Base-by-base conservation (phyloP, 1,140 invertebrate species). In the Bombus affinis region DNA sequence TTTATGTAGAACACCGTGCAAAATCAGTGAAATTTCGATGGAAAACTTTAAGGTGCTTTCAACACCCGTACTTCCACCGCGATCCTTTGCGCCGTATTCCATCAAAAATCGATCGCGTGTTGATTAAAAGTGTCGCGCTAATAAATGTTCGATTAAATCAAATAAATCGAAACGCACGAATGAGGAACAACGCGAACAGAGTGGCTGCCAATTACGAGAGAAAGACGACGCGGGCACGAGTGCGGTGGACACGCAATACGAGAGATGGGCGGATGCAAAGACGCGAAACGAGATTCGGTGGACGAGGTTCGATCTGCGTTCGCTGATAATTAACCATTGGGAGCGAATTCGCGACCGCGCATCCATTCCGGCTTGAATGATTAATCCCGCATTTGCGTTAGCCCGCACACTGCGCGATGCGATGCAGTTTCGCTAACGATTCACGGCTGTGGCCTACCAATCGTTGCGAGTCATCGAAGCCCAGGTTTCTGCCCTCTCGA, bases 301-400 rank as follows among this genome's bases (percentile, higher is more conserved):
- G 37, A 47, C 37, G 65, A 47, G 25, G 28, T 88, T 75, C 65
- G 81, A 65, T 68, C 65, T 5, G 22, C 62, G 28, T n/a, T 28
- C 72, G 37, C 57, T 65, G 65, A 22, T 62, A 71, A 85, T 89
- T 85, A 88, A 89, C 74, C 81, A 73, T 44, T 44, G 57, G 9
- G 37, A 37, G 59, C 13, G 37, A 70, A 35, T 32, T 75, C 44
- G 68, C 35, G 68, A 57, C 53, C 53, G 39, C 68, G 28, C 53
- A 66, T 6, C 79, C 74, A 28, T 65, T 71, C 42, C 53, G 65
- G 79, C 78, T 76, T 79, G 75, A 86, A 86, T 83, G 88, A 89
- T 89, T 88, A 89, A 89, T 89, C 75, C 79, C 37, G 79, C 83
- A 66, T 86, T 88, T 88, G 80, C 68, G 75, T 83, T 86, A 79